Evolutionary conservation across 2,797 vertebrate species (phyloP).

Genomic region (Trichosurus vulpecula): DNA sequence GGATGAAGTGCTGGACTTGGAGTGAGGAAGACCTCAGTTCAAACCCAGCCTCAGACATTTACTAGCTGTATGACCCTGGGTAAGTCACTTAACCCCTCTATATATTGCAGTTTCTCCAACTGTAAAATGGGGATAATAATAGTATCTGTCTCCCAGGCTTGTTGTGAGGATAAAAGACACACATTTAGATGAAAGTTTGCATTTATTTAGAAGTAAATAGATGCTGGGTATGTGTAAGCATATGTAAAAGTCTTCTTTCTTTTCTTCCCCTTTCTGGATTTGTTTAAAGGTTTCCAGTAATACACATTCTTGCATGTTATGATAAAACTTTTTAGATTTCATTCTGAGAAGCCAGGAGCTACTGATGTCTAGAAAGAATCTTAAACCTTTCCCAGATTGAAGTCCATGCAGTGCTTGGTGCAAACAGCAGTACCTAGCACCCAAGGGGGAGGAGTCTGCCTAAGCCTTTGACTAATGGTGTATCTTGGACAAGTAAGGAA

Average conservation of each 20-base stretch:
- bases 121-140: not conserved
- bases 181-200: not conserved
- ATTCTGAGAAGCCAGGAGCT: not conserved
- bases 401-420: not conserved
- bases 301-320: not conserved
- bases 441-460: not conserved
- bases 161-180: not conserved
- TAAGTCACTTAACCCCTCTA: not conserved
- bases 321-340: not conserved
- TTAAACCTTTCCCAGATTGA: not conserved
- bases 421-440: not conserved
- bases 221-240: not conserved
- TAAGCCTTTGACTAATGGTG: not conserved
- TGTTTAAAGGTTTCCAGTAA: conserved; percentile 37
- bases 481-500: not conserved
- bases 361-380: not conserved
- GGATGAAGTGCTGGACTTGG: not conserved
- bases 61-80: not conserved
- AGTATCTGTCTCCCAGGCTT: not conserved
- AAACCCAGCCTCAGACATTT: not conserved
- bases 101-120: not conserved
- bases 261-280: conserved; percentile 18
- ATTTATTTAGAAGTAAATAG: not conserved
- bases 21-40: not conserved
- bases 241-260: not conserved